These are phyloP conservation scores for Brachirus orientalis DNA, from an alignment of 2,113 vertebrate species.

Conservation along the genomic window DNA sequence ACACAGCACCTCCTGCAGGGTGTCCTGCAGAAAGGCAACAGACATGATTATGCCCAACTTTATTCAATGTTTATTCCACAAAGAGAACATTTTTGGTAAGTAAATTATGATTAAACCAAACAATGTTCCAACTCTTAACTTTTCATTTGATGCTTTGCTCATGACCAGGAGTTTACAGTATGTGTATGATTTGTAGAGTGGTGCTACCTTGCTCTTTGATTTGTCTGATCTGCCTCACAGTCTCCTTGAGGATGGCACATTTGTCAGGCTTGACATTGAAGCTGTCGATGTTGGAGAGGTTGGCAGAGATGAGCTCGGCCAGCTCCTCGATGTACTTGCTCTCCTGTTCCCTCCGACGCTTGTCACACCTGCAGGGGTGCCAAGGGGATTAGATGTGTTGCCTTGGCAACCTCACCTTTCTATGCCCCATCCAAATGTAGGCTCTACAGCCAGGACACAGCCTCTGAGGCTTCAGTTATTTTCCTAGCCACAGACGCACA, in stretches of 20 bases:
- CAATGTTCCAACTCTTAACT: not conserved
- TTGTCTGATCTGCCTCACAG: slow-evolving; percentile 97
- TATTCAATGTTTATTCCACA: slow-evolving; percentile 11
- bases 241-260: slow-evolving; percentile 99
- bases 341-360: slow-evolving; percentile 96
- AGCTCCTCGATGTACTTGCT: slow-evolving; percentile 98
- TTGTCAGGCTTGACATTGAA: slow-evolving; percentile 99
- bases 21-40: slow-evolving; percentile 38
- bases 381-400: slow-evolving; percentile 68
- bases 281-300: slow-evolving; percentile 97
- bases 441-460: slow-evolving; percentile 5
- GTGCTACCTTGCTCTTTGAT: slow-evolving; percentile 97
- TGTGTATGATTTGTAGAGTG: slow-evolving; percentile 9
- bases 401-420: slow-evolving; percentile 68
- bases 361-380: slow-evolving; percentile 87
- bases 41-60: slow-evolving; percentile 12
- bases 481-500: not conserved
- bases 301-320: slow-evolving; percentile 98
- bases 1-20: too few species aligned
- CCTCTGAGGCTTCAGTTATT: slow-evolving; percentile 34
- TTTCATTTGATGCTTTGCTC: not conserved
- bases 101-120: too few species aligned
- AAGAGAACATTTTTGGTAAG: not conserved
- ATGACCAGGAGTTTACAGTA: not conserved
- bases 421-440: slow-evolving; percentile 35